Conservation (phyloP, 2,888 invertebrate genomes). For the Trichopoda pennipes region DNA sequence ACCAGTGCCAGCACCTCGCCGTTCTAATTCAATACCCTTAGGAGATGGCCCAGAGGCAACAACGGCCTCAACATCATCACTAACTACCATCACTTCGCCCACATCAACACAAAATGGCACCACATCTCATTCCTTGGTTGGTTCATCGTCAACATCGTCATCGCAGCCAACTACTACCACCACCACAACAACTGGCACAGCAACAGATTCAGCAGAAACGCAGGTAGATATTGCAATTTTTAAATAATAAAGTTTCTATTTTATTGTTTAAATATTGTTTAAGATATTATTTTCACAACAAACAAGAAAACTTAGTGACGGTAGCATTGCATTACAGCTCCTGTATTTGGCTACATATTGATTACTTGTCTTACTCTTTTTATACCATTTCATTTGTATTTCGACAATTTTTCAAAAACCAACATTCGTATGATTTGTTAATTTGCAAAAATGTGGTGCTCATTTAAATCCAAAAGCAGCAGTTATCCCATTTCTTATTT, state of each 20-base stretch:
- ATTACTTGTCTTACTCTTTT: slow-evolving; percentile 41
- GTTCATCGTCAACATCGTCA: slow-evolving; percentile 23
- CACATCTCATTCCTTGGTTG: slow-evolving; percentile 41
- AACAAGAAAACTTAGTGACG: slow-evolving; percentile 27
- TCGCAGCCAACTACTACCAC: slow-evolving; percentile 50
- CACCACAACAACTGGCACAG: slow-evolving; percentile 51
- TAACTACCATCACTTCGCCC: slow-evolving; percentile 57
- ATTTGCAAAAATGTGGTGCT: no score
- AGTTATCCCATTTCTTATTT: no score
- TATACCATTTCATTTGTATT: background rate
- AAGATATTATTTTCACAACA: slow-evolving; percentile 42
- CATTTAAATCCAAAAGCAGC: no score
- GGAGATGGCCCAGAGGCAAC: slow-evolving; percentile 73
- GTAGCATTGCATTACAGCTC: no score
- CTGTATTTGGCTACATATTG: slow-evolving; percentile 2
- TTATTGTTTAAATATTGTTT: slow-evolving; percentile 38
- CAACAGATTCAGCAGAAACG: slow-evolving; percentile 72
- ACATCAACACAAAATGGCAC: slow-evolving; percentile 65
- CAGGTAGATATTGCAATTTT: slow-evolving; percentile 74
- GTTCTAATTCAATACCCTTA: slow-evolving; percentile 82
- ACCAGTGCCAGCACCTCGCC: slow-evolving; percentile 81
- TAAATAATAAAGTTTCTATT: slow-evolving; percentile 33
- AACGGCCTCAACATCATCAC: slow-evolving; percentile 56
- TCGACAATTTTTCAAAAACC: no score
- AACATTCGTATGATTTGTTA: no score